These are phyloP conservation scores for Paralichthys olivaceus DNA, from an alignment of 2,113 vertebrate species.

Conservation along the genomic window DNA sequence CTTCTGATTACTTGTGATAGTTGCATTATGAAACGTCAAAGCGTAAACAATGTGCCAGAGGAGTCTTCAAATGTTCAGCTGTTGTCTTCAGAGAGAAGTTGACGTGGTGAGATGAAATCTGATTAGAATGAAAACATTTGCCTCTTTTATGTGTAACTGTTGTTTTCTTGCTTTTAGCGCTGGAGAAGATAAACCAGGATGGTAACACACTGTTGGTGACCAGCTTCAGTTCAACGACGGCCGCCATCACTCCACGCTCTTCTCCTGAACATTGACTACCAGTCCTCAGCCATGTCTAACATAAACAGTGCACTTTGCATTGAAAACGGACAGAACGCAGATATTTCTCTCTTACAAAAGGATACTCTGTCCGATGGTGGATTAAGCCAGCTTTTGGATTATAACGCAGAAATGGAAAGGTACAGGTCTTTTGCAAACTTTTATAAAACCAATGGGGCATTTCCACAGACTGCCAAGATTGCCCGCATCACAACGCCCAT, in stretches of 20 bases:
- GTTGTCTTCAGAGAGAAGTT: conserved; percentile 39
- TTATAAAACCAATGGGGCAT: conserved; percentile 94
- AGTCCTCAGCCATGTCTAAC: conserved; percentile 84
- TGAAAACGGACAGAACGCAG: conserved; percentile 89
- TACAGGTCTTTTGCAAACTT: conserved; percentile 96
- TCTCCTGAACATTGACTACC: conserved; percentile 59
- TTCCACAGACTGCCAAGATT: conserved; percentile 94
- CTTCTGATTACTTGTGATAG: conserved; percentile 43
- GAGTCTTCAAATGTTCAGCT: conserved; percentile 47
- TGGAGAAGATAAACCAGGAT: conserved; percentile 79
- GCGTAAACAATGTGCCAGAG: conserved; percentile 59
- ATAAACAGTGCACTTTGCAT: conserved; percentile 95
- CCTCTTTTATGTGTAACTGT: conserved; percentile 75
- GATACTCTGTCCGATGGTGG: conserved; percentile 94
- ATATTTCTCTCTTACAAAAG: conserved; percentile 92
- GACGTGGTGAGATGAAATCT: conserved; percentile 42
- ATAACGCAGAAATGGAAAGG: conserved; percentile 96
- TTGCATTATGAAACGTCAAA: conserved; percentile 44
- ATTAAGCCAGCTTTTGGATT: conserved; percentile 96
- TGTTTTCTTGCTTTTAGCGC: conserved; percentile 77
- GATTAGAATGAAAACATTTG: conserved; percentile 53
- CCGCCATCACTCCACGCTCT: conserved; percentile 58
- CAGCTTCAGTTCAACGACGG: conserved; percentile 75
- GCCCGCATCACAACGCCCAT: conserved; percentile 95
- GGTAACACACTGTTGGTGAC: conserved; percentile 78